Percentiles rank a stretch among this genome's conserved stretches.
phyloP scores from a whole-genome alignment of 1,140 invertebrate genomes.

The Diorhabda sublineata region DNA sequence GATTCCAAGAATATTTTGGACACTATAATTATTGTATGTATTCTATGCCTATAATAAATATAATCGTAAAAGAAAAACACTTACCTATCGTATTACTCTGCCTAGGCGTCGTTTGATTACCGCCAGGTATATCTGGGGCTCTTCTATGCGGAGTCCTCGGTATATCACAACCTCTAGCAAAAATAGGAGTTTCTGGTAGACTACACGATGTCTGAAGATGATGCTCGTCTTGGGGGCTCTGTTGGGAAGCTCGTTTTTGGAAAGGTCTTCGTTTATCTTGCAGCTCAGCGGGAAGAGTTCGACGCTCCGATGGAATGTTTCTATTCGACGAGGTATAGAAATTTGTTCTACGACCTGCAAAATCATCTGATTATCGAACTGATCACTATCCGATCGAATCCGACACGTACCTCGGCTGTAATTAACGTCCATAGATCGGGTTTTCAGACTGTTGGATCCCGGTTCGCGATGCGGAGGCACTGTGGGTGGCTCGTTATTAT shows the following conservation, averaged over 20 bases:
- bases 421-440: conserved; percentile 72
- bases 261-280: conserved; percentile 51
- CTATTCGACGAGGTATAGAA: conserved; percentile 52
- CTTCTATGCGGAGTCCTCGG: conserved; percentile 66
- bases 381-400: too few species aligned
- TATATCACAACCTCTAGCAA: conserved; percentile 73
- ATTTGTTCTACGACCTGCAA: conserved; percentile 54
- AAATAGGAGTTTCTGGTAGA: conserved; percentile 77
- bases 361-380: neutral
- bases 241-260: conserved; percentile 47
- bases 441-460: conserved; percentile 68
- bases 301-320: conserved; percentile 58
- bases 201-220: conserved; percentile 76
- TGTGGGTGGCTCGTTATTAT: conserved; percentile 56
- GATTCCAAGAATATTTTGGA: too few species aligned
- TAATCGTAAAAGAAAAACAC: neutral
- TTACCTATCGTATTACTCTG: conserved; percentile 56
- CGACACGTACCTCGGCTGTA: conserved; percentile 50
- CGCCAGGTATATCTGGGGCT: conserved; percentile 52
- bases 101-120: conserved; percentile 52
- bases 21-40: too few species aligned
- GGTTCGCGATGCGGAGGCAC: conserved; percentile 64
- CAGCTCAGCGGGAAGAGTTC: conserved; percentile 66
- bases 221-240: conserved; percentile 51
- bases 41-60: too few species aligned